Percentiles rank a stretch among this genome's conserved stretches.
phyloP scores from a whole-genome alignment of 1,140 invertebrate species.

The Scylla paramamosain region DNA sequence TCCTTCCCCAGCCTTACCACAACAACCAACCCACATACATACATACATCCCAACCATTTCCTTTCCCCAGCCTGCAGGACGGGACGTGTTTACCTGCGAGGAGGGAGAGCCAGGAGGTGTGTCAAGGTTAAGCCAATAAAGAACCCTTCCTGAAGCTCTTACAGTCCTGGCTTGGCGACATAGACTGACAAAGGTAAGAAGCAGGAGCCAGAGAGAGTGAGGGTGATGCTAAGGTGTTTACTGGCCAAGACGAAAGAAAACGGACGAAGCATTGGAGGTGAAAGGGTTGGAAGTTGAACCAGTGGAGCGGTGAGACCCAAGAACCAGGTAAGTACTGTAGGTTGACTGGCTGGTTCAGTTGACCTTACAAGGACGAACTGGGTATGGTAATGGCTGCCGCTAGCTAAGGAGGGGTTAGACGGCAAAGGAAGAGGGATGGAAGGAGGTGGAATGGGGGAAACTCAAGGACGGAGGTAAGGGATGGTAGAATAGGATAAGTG shows the following conservation, averaged over 20 bases:
- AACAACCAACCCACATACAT: no score
- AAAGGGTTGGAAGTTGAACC: background rate
- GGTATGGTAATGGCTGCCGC: background rate
- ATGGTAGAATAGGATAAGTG: background rate
- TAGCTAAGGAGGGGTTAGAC: background rate
- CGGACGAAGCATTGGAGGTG: no score
- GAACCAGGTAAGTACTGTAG: background rate
- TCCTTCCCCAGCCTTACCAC: no score
- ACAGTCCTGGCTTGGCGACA: background rate
- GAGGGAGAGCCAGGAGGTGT: background rate
- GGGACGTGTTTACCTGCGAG: background rate
- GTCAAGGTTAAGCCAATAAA: conserved; percentile 3
- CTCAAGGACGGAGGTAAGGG: no score
- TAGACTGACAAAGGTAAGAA: background rate
- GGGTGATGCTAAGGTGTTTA: background rate
- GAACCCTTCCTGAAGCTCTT: background rate
- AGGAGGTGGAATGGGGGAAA: background rate
- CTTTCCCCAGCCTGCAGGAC: background rate
- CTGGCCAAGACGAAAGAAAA: no score
- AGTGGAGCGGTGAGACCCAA: background rate
- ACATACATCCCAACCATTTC: background rate
- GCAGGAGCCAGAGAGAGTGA: background rate
- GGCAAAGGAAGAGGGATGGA: background rate
- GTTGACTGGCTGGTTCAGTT: background rate
- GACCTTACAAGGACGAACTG: background rate